These are phyloP conservation scores for Diachasmimorpha longicaudata DNA, from an alignment of 1,140 invertebrate species.

Conservation along the genomic window DNA sequence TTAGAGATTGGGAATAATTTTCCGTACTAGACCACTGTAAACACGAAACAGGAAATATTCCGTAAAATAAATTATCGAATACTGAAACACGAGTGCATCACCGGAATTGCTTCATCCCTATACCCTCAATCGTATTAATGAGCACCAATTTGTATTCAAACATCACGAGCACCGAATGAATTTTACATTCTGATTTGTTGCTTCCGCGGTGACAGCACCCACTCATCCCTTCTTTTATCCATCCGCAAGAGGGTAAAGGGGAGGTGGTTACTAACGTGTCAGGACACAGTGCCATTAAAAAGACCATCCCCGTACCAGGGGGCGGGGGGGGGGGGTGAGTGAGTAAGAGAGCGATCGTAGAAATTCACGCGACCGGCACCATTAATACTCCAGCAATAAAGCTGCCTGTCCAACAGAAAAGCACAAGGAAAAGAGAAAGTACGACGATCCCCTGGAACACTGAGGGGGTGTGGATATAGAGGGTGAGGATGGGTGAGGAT, in stretches of 20 bases:
- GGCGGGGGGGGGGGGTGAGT: neutral
- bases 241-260: neutral
- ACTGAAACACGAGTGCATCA: too few relatives aligned
- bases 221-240: neutral
- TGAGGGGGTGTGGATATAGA: neutral
- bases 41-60: too few relatives aligned
- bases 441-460: too few relatives aligned
- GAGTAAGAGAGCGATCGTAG: slow-evolving; percentile 10
- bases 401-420: neutral
- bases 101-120: too few relatives aligned
- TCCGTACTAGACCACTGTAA: too few relatives aligned
- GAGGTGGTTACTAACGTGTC: neutral
- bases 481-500: slow-evolving; percentile 19
- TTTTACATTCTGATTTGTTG: too few relatives aligned
- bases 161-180: too few relatives aligned
- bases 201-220: too few relatives aligned
- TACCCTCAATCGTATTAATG: too few relatives aligned
- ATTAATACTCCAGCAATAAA: slow-evolving; percentile 27
- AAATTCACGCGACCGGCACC: slow-evolving; percentile 11
- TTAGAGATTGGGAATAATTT: too few relatives aligned
- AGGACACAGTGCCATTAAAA: neutral
- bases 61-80: too few relatives aligned
- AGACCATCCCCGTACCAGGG: neutral
- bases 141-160: too few relatives aligned
- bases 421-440: neutral